Conservation (phyloP, 35 echinoderm and acorn worm genomes). For the Heliocidaris tuberculata region DNA sequence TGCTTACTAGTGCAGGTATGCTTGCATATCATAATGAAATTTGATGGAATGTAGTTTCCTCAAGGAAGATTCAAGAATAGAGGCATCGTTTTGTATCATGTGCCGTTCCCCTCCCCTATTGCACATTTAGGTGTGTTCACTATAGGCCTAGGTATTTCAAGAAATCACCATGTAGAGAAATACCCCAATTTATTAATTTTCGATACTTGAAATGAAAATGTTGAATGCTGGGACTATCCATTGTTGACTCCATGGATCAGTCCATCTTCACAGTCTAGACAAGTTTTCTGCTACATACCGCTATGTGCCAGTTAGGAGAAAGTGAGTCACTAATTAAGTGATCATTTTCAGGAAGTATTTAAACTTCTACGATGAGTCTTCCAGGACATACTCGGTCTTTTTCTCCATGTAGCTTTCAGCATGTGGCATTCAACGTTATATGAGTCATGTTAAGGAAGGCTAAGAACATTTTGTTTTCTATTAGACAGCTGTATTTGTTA, state of each 20-base stretch:
- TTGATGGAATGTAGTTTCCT: no score
- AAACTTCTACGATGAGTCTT: not conserved
- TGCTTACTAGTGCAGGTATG: no score
- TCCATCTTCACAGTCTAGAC: not conserved
- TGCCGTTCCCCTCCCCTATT: no score
- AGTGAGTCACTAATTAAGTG: conserved; percentile 17
- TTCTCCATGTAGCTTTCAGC: not conserved
- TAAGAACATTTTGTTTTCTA: not conserved
- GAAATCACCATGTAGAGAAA: no score
- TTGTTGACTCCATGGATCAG: not conserved
- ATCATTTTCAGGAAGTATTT: conserved; percentile 1
- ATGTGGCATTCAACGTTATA: not conserved
- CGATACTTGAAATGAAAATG: not conserved
- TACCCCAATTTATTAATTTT: no score
- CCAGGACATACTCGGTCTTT: not conserved
- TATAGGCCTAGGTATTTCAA: no score
- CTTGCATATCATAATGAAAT: no score
- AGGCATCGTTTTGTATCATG: no score
- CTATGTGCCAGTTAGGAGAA: not conserved
- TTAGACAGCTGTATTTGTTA: not conserved
- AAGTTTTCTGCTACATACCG: not conserved
- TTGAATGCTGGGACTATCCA: not conserved
- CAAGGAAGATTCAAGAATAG: no score
- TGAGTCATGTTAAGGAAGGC: not conserved
- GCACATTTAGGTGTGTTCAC: no score